Evolutionary conservation across 2,797 vertebrate species (phyloP), one percentile per base, ranked within the genome.

Genomic region (Hemibagrus guttatus): DNA sequence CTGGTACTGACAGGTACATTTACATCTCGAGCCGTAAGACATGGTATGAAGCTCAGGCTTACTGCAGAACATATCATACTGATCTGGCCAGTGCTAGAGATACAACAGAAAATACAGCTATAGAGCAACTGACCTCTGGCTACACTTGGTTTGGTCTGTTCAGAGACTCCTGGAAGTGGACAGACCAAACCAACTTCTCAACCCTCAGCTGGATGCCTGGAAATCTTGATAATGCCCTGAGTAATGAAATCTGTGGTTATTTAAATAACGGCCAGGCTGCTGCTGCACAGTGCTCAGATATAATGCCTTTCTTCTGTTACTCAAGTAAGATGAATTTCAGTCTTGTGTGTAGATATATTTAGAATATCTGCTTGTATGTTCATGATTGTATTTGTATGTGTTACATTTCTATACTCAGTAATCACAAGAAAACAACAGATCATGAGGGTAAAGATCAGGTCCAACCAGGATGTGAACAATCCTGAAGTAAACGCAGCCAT

Each of bases 1-100:
- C 16, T 21, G 85, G 64, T 5, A 63, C 14, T 42, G 1, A 6
- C 3, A 78, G 63, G 23, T 85, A 76, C 21, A 54, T 78, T 52
- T 9, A 23, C 19, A 63, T 76, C 59, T 52, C 42, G 14, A 13
- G 2, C 3, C 2, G 1, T 8, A 71, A 9, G 35, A 42, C 52
- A 3, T 85, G 84, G 84, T 8, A 5, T 46, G 76, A 71, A 0
- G 84, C 84, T 85, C 84, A 85, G 64, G 8, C 26, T 39, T 85
- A 46, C 80, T 81, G 80, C 39, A 42, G 80, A 31, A 12, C 23
- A 2, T 9, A 8, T 46, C 4, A 81, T 31, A 71, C 64, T 4
- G 75, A 85, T n/a, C 54, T 85, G 61, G 84, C 75, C 13, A 79
- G 31, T n/a, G 6, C 16, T 6, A 79, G 28, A 66, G 4, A 79